Conservation (phyloP, 2,113 vertebrate genomes). For the Aptenodytes forsteri region DNA sequence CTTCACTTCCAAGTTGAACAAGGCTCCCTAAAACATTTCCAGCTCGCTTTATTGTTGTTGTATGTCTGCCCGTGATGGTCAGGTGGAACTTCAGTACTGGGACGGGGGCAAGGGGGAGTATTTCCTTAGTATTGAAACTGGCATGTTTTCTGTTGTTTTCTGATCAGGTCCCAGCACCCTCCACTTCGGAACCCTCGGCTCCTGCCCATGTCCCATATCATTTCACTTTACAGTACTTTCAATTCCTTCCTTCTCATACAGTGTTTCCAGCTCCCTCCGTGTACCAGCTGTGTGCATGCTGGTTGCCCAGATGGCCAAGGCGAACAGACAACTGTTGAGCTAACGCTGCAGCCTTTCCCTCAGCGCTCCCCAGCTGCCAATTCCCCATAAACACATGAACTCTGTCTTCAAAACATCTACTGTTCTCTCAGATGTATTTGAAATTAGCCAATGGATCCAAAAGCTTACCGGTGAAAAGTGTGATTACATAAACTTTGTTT, state of each 20-base stretch:
- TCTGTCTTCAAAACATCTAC: not conserved
- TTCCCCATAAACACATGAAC: not conserved
- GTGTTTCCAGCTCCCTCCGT: not conserved
- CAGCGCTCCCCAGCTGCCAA: not conserved
- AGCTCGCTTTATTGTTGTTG: not conserved
- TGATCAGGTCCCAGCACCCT: not conserved
- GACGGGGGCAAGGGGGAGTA: not conserved
- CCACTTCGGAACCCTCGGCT: not conserved
- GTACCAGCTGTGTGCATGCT: not conserved
- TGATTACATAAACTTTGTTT: constrained; percentile 33
- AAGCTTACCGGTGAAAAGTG: not conserved
- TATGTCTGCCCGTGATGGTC: accelerated
- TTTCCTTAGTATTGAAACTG: not conserved
- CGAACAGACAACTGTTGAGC: not conserved
- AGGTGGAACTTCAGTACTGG: not conserved
- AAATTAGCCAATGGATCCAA: not conserved
- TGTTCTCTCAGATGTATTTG: not conserved
- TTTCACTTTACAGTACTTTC: not conserved
- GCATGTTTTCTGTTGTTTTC: accelerated
- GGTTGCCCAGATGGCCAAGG: not conserved
- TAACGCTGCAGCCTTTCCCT: not conserved
- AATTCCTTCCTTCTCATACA: accelerated
- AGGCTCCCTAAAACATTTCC: not conserved
- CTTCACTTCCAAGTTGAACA: not conserved
- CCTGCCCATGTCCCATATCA: accelerated